Evolutionary conservation across 2,888 invertebrate genomes (phyloP), one percentile per base, ranked within the genome.

Genomic region (Sipha maydis): DNA sequence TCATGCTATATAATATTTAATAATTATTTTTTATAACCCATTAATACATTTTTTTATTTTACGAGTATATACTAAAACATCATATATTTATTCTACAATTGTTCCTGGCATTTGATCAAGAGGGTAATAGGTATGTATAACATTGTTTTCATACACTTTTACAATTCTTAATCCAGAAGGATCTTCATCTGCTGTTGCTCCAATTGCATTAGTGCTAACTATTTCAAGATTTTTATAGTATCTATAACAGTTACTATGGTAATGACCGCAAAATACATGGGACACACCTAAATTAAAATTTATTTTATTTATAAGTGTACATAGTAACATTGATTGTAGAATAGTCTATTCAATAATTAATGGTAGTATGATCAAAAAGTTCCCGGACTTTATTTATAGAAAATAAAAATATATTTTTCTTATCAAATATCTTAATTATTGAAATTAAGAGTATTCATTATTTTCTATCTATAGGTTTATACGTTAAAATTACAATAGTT

Each of bases 211-310:
- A 11, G 93, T 93, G 9, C 92, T 92, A 21, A 93, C 91, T 83
- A 92, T 90, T 90, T 92, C 92, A 90, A 93, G 90, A 73, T 92
- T 91, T 83, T 91, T 91, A 90, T 92, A 92, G 56, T 90, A 90
- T 21, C 92, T 93, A 25, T 92, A 92, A 11, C 91, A 92, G 90
- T 93, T 93, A 48, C 91, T 91, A 90, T 93, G 93, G 89, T 92
- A 92, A 91, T 93, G 93, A 4, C 93, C 93, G 90, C 92, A 92
- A 90, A 93, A 93, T 61, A 93, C 91, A 83, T 91, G 91, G 17
- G 91, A 90, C 25, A 93, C 92, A 71, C 93, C 93, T 92, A 88
- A n/a, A 89, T 90, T 86, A 61, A 85, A 48, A 61, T 56, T 34
- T 69, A 73, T 4, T 82, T 76, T 9, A 73, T 48, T 73, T 34